A percentile compares a stretch with the other conserved stretches of the same genome.
These are phyloP conservation scores for Myrmecophaga tridactyla DNA, from an alignment of 2,113 vertebrate genomes.

Conservation along the genomic window DNA sequence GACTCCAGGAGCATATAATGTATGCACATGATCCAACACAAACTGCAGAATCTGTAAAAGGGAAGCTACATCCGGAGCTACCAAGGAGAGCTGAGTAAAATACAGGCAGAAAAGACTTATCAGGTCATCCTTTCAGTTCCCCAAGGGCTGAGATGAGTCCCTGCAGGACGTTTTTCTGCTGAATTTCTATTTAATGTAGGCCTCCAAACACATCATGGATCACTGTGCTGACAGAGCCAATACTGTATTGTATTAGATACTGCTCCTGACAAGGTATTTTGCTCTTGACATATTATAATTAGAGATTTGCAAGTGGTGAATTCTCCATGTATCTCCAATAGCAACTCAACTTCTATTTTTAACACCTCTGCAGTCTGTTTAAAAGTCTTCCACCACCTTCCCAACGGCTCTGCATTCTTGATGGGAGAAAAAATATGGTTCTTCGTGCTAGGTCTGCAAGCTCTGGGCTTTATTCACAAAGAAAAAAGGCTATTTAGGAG, in stretches of 20 bases:
- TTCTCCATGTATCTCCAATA: slow-evolving; percentile 61
- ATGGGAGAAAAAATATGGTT: slow-evolving; percentile 1
- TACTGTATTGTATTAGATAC: slow-evolving; percentile 28
- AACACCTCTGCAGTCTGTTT: slow-evolving; percentile 46
- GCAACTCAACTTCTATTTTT: slow-evolving; percentile 71
- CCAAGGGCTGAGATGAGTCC: neutral
- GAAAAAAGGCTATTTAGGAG: neutral
- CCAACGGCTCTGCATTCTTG: neutral
- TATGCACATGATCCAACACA: slow-evolving; percentile 59
- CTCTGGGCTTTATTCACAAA: neutral
- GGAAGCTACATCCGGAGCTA: slow-evolving; percentile 36
- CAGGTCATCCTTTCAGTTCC: neutral
- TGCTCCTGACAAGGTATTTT: slow-evolving; percentile 71
- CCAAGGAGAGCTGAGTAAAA: slow-evolving; percentile 25
- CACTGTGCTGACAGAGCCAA: slow-evolving; percentile 54
- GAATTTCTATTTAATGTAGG: slow-evolving; percentile 54
- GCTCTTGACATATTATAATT: slow-evolving; percentile 76
- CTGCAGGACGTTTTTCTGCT: slow-evolving; percentile 55
- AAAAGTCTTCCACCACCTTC: slow-evolving; percentile 52
- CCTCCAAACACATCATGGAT: slow-evolving; percentile 57
- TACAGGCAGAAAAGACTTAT: neutral
- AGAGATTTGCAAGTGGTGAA: slow-evolving; percentile 61
- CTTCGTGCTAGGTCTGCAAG: neutral
- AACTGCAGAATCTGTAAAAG: slow-evolving; percentile 7
- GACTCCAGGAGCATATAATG: slow-evolving; percentile 50